Base-by-base conservation (phyloP, 2,888 invertebrate species). In the Mylabris sibirica region DNA sequence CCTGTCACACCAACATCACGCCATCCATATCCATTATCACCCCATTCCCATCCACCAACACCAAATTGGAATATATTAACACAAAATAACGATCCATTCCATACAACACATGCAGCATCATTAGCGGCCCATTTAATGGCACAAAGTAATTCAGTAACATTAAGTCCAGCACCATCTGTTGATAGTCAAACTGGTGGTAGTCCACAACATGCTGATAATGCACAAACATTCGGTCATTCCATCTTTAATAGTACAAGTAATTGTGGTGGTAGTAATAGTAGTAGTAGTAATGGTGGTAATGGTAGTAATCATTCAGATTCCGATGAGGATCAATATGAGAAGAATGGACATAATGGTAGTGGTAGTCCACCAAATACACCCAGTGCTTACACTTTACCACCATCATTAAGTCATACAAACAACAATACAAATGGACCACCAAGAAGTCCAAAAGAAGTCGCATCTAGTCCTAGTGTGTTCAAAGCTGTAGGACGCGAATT, bases 151-250 rank as follows among this genome's bases (percentile, higher is more conserved):
- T 96, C 96, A 64, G 96, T 96, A 34, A 96, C 96, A 34, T 87
- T 96, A 77, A 95, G 95, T 83, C 96, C 96, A 67, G 95, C 96
- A 24, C 96, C 96, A 6, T 95, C 95, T 49, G 90, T 95, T 22
- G 95, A 95, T 83, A 95, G 95, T 79, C 92, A 92, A 80, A 93
- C 93, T 60, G 71, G 57, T 57, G 94, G 95, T 64, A 94, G 94
- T 77, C 95, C 95, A 5, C 93, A 94, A 79, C 91, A 93, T 80
- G 88, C 89, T 64, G 92, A 93, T 85, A 75, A 85, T 85, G 71
- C 84, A 83, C 79, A 80, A 60, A 77, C 85, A 41, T 83, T 82
- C 72, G 82, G 83, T 38, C 84, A 85, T 76, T 83, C 85, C 71
- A 83, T 85, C 71, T 86, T 86, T 78, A n/a, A n/a, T n/a, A 84